phyloP scores from a whole-genome alignment of 1,140 invertebrate genomes.

The Habropoda laboriosa region DNA sequence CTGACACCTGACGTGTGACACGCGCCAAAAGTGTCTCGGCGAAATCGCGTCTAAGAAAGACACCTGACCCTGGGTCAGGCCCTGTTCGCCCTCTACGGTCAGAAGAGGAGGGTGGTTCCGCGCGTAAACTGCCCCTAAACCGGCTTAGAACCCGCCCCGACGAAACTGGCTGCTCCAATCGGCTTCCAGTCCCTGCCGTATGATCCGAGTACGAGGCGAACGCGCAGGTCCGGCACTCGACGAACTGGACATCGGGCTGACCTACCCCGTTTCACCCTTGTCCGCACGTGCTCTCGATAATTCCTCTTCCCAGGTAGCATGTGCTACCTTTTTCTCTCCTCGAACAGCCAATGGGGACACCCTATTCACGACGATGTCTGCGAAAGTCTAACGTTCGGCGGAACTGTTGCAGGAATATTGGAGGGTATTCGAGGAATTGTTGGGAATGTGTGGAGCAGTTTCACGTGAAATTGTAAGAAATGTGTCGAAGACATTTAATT shows the following conservation, averaged over 20 bases:
- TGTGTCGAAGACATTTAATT: no score
- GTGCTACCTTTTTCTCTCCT: background rate
- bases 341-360: background rate
- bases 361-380: no score
- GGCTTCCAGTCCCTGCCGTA: conserved; percentile 61
- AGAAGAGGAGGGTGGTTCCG: conserved; percentile 64
- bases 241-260: conserved; percentile 66
- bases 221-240: conserved; percentile 74
- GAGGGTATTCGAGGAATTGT: no score
- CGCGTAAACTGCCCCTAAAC: conserved; percentile 79
- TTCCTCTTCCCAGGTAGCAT: conserved; percentile 2
- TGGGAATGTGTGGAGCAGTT: no score
- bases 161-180: conserved; percentile 74
- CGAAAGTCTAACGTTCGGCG: background rate
- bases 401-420: background rate
- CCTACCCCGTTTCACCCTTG: conserved; percentile 46
- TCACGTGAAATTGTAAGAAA: background rate
- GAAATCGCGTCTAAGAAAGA: conserved; percentile 23
- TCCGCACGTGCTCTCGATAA: conserved; percentile 43
- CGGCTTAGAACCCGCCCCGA: conserved; percentile 80
- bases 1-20: conserved; percentile 54
- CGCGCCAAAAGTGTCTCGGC: conserved; percentile 37
- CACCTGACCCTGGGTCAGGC: conserved; percentile 66
- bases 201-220: conserved; percentile 66
- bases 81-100: conserved; percentile 50